These are phyloP conservation scores for Sarcoramphus papa DNA, from an alignment of 2,797 vertebrate species.

Conservation along the genomic window DNA sequence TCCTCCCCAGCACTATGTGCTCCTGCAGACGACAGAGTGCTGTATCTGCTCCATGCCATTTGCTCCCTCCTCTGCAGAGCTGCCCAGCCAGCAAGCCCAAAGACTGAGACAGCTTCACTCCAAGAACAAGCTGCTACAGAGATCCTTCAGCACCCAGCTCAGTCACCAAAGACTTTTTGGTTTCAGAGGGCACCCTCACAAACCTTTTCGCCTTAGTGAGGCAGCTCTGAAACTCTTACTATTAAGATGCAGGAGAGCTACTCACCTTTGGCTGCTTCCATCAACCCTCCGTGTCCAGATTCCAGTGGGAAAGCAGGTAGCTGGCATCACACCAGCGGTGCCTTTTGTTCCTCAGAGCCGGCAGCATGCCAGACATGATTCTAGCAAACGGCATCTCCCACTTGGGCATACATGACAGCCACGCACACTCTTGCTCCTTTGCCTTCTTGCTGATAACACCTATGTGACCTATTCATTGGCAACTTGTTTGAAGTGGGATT, in stretches of 20 bases:
- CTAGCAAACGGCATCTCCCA: neutral
- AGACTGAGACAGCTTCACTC: neutral
- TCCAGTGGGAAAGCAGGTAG: neutral
- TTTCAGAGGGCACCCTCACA: neutral
- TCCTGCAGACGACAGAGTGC: neutral
- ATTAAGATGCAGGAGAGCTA: neutral
- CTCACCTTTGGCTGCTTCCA: neutral
- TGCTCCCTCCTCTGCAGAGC: neutral
- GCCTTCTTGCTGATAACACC: neutral
- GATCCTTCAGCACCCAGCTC: neutral
- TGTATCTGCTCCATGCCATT: neutral
- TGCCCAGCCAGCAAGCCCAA: neutral
- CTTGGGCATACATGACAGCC: neutral
- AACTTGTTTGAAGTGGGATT: neutral
- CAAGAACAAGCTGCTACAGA: neutral
- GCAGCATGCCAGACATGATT: neutral
- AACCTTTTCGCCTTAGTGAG: neutral
- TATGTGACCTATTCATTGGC: neutral
- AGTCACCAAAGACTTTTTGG: neutral
- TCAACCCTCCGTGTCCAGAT: neutral
- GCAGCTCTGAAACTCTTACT: neutral
- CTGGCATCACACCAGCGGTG: neutral
- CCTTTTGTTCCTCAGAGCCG: neutral
- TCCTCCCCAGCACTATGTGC: neutral
- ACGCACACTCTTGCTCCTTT: neutral